These are phyloP conservation scores for Acridotheres tristis DNA, from an alignment of 2,797 vertebrate species.

Conservation along the genomic window DNA sequence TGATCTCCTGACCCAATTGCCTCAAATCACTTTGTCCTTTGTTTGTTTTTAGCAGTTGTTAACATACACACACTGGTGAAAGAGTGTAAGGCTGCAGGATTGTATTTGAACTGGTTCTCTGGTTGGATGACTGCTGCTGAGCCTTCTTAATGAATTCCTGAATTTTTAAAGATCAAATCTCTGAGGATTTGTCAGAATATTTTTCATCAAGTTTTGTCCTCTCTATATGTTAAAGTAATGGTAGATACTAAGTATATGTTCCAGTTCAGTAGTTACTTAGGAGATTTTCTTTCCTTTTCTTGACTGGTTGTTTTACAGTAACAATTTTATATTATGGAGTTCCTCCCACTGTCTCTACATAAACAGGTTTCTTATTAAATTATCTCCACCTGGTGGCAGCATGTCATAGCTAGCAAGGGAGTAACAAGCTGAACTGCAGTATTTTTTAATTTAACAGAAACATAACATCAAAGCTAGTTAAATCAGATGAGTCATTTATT, in stretches of 20 bases:
- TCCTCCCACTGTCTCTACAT: not conserved
- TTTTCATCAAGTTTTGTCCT: not conserved
- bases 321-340: not conserved
- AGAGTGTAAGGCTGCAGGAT: rapidly evolving
- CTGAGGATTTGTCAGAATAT: not conserved
- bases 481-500: not conserved
- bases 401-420: slow-evolving; percentile 37
- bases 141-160: not conserved
- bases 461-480: not conserved
- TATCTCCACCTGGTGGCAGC: slow-evolving; percentile 67
- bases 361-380: slow-evolving; percentile 1
- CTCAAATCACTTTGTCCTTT: not conserved
- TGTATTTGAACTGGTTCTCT: not conserved
- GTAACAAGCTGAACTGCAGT: not conserved
- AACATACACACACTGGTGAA: rapidly evolving
- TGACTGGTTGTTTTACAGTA: not conserved
- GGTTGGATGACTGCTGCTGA: not conserved
- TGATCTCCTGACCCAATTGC: not conserved
- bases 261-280: not conserved
- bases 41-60: not conserved
- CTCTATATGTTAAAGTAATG: not conserved
- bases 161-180: not conserved
- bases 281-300: not conserved
- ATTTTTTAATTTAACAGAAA: not conserved
- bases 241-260: not conserved